A percentile compares a stretch with the other conserved stretches of the same genome.
Evolutionary conservation across 2,113 vertebrate species (phyloP).

Genomic region (Toxostoma redivivum): DNA sequence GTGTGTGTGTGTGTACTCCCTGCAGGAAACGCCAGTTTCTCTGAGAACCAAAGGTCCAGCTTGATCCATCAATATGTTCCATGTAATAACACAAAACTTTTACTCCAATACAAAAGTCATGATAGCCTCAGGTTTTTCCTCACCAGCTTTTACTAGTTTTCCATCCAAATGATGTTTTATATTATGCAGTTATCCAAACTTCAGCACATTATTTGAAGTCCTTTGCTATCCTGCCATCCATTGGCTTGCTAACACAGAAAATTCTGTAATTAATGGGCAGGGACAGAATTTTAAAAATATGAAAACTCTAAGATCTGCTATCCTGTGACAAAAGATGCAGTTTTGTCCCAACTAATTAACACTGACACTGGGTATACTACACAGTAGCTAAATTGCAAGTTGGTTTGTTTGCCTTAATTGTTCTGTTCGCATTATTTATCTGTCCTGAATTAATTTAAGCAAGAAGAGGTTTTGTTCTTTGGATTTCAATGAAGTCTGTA

Average conservation of each 20-base stretch:
- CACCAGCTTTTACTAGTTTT: not conserved
- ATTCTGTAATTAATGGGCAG: not conserved
- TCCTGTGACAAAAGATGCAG: constrained; percentile 1
- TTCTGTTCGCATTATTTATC: constrained; percentile 40
- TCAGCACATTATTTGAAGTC: not conserved
- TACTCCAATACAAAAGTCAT: not conserved
- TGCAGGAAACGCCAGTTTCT: not conserved
- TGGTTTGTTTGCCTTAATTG: constrained; percentile 53
- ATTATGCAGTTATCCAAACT: not conserved
- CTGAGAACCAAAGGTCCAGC: not conserved
- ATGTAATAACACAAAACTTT: not conserved
- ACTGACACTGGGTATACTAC: not conserved
- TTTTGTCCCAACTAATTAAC: constrained; percentile 58
- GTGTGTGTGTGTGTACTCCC: fast-evolving
- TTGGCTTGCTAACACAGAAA: not conserved
- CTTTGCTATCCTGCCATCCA: not conserved
- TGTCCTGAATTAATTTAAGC: constrained; percentile 44
- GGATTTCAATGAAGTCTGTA: constrained; percentile 33
- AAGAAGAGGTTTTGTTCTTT: constrained; percentile 24
- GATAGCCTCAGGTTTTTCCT: not conserved
- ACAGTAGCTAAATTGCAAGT: constrained; percentile 42
- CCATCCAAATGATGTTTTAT: not conserved
- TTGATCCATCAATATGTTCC: not conserved
- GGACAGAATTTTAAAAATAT: not conserved
- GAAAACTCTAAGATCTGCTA: not conserved